A percentile compares a stretch with the other conserved stretches of the same genome.
Conservation (phyloP, 2,113 vertebrate species). For the Lamprotornis superbus region DNA sequence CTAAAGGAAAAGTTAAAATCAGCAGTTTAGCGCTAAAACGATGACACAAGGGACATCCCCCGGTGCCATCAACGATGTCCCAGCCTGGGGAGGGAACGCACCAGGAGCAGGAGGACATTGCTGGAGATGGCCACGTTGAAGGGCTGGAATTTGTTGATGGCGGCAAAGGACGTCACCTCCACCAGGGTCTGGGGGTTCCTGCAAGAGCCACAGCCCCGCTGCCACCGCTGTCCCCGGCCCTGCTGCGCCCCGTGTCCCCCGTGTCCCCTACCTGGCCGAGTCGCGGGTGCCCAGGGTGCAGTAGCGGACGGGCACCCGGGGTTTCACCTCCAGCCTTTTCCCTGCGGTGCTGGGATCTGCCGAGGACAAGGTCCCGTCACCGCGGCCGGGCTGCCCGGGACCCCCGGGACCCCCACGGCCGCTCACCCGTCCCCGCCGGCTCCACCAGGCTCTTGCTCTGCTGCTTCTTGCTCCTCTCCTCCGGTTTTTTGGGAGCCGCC, state of each 20-base stretch:
- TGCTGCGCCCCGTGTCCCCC: rapidly evolving
- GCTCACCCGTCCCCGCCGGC: background rate
- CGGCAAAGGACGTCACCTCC: conserved; percentile 88
- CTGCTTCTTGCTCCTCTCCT: conserved; percentile 82
- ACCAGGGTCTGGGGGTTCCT: conserved; percentile 93
- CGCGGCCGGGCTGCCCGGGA: background rate
- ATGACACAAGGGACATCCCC: rapidly evolving
- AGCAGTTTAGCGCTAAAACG: rapidly evolving
- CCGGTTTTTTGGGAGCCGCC: conserved; percentile 49
- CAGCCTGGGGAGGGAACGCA: conserved; percentile 17
- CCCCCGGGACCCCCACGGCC: rapidly evolving
- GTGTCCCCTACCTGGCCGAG: conserved; percentile 77
- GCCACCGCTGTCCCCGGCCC: background rate
- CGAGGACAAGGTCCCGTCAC: background rate
- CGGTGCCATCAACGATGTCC: rapidly evolving
- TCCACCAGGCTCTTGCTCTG: conserved; percentile 58
- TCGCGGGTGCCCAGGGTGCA: conserved; percentile 89
- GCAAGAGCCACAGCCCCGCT: background rate
- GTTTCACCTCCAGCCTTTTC: conserved; percentile 74
- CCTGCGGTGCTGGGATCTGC: conserved; percentile 72
- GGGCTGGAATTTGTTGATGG: conserved; percentile 96
- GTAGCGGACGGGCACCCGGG: conserved; percentile 86
- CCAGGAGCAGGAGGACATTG: conserved; percentile 93
- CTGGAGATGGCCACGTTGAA: conserved; percentile 96
- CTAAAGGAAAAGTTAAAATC: conserved; percentile 26